Evolutionary conservation across 1,140 invertebrate species (phyloP).

Genomic region (Zaprionus kolodkinae): DNA sequence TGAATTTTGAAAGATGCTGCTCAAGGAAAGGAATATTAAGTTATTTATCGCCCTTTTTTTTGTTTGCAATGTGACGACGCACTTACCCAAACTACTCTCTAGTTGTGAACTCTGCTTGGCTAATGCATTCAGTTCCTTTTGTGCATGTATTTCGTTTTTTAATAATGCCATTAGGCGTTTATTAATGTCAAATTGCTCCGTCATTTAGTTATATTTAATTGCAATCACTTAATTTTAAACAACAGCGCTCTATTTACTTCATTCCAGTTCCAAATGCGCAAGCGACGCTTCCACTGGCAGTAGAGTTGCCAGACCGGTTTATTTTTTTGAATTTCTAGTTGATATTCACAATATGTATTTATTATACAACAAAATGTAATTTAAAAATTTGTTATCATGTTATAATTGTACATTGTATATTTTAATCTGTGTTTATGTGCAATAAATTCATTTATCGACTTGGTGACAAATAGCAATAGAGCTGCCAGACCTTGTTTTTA

Average conservation of each 20-base stretch:
- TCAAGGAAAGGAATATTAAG: neutral
- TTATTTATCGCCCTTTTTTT: neutral
- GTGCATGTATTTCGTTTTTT: conserved; percentile 28
- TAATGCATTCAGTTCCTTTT: conserved; percentile 20
- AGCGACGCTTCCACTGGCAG: conserved; percentile 20
- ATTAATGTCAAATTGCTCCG: conserved; percentile 17
- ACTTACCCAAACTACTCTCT: conserved; percentile 39
- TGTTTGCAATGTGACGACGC: neutral
- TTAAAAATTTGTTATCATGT: neutral
- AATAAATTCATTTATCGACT: neutral
- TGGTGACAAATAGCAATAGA: neutral
- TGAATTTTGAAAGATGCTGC: conserved; percentile 23
- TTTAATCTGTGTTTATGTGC: neutral
- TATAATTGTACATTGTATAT: neutral
- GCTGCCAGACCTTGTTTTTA: neutral
- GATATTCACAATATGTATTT: neutral
- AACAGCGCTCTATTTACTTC: conserved; percentile 24
- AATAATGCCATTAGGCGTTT: conserved; percentile 42
- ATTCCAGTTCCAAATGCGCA: conserved; percentile 25
- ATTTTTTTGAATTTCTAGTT: neutral
- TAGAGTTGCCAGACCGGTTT: conserved; percentile 27
- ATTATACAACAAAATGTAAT: neutral
- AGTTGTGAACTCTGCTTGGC: conserved; percentile 43
- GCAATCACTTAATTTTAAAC: conserved; percentile 36
- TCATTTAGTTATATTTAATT: conserved; percentile 18